Base-by-base conservation (phyloP, 1,140 invertebrate species). In the Laupala kohalensis region DNA sequence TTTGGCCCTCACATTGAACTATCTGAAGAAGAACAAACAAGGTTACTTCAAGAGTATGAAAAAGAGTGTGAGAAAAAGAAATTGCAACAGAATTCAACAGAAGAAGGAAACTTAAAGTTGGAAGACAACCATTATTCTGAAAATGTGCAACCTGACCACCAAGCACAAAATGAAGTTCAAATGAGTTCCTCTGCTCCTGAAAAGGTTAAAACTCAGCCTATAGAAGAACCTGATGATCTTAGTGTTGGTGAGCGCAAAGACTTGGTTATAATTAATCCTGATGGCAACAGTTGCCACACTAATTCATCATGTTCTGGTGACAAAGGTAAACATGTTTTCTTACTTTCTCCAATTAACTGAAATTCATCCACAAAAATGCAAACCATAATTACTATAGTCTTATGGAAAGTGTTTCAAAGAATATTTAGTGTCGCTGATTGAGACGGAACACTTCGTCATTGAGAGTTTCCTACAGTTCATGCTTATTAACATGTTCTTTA, bases 1-100 rank as follows among this genome's bases (percentile, higher is more conserved):
- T 69, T 70, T 23, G 65, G 72, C n/a, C 12, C 26, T 5, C 37
- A 70, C 27, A 53, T 73, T 9, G 68, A 73, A n/a, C 24, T 73
- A 19, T 71, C 72, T 23, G 72, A 73, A 65, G 72, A 73, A 25
- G 72, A 73, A 28, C 72, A 73, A 27, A 73, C 53, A n/a, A 27
- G 72, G 53, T 27, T 73, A 24, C 64, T 73, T n/a, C 68, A 28
- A 12, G 72, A 73, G 29, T 73, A 73, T 30, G 68, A 73, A 64
- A 63, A 65, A 67, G 72, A 73, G 29, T 73, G 72, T 25, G 69
- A 69, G 19, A 68, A 24, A 23, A 67, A 68, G 65, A 67, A 68
- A 25, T 63, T 68, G 30, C 71, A 25, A 15, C 29, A 15, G 25
- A 68, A 30, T 25, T 62, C 4, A 24, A 29, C 67, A 19, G 25